phyloP scores from a whole-genome alignment of 2,113 vertebrate species.

The Phasianus colchicus region DNA sequence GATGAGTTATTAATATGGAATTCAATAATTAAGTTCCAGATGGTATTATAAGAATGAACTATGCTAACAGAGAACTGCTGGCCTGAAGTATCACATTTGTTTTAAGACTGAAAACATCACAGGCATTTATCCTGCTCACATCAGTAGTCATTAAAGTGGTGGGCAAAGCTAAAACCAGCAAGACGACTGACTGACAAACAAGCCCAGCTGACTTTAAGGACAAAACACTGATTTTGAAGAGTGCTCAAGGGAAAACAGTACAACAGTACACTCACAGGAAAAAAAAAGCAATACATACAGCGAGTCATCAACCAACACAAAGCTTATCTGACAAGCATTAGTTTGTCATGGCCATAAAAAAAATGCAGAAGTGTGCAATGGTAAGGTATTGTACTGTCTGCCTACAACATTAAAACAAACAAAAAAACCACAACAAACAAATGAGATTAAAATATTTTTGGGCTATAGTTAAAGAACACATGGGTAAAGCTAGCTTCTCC shows the following conservation, averaged over 20 bases:
- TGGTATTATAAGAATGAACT: rapidly evolving
- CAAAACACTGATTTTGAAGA: not conserved
- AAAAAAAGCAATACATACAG: not conserved
- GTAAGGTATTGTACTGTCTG: not conserved
- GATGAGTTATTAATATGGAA: not conserved
- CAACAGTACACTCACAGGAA: not conserved
- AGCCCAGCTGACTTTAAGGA: not conserved
- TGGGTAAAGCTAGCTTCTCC: not conserved
- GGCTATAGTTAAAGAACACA: not conserved
- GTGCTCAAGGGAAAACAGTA: not conserved
- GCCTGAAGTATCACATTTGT: not conserved
- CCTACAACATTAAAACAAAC: not conserved
- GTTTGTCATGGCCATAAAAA: not conserved
- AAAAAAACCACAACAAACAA: not conserved
- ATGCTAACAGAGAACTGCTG: not conserved
- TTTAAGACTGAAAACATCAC: not conserved
- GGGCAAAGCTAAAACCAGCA: not conserved
- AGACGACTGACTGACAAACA: not conserved
- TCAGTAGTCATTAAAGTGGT: rapidly evolving
- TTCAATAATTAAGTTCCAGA: not conserved
- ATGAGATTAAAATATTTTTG: not conserved
- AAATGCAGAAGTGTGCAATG: not conserved
- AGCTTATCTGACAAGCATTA: not conserved
- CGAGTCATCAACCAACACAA: not conserved
- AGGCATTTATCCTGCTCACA: not conserved